These are phyloP conservation scores for Urocynchramus pylzowi DNA, from an alignment of 2,113 vertebrate species.

Conservation along the genomic window DNA sequence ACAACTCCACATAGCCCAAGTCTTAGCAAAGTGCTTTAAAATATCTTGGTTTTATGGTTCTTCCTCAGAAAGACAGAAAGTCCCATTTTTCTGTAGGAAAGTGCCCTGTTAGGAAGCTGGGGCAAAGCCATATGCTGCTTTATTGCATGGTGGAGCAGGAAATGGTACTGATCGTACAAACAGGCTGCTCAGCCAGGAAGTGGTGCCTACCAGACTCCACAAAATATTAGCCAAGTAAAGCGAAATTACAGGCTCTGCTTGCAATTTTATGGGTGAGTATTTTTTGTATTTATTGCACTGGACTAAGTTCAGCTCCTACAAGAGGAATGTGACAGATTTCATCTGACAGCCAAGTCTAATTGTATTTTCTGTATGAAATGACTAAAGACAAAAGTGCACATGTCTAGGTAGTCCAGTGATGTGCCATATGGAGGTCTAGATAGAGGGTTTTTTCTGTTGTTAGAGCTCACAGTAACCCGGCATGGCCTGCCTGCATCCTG, in stretches of 20 bases:
- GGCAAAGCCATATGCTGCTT: constrained; percentile 65
- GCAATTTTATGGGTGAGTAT: constrained; percentile 50
- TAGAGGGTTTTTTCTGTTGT: constrained; percentile 2
- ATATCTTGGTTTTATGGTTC: background rate
- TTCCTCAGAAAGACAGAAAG: background rate
- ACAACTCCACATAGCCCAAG: background rate
- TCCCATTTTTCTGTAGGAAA: constrained; percentile 24
- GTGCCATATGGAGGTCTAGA: constrained; percentile 63
- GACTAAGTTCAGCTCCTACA: constrained; percentile 52
- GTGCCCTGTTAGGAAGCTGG: constrained; percentile 28
- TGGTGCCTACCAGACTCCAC: background rate
- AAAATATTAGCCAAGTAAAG: constrained; percentile 37
- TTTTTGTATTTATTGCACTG: constrained; percentile 67
- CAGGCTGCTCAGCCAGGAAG: constrained; percentile 54
- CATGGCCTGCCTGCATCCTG: background rate
- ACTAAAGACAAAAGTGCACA: constrained; percentile 66
- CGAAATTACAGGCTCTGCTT: constrained; percentile 27
- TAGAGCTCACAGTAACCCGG: constrained; percentile 40
- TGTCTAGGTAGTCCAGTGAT: background rate
- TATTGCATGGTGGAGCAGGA: background rate
- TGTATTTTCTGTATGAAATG: constrained; percentile 66
- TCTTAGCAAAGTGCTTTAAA: background rate
- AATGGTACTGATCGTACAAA: constrained; percentile 58
- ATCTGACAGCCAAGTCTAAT: constrained; percentile 72
- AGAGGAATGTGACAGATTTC: constrained; percentile 69